A percentile compares a stretch with the other conserved stretches of the same genome.
Evolutionary conservation across 2,797 vertebrate species (phyloP).

Genomic region (Pogoniulus pusillus): DNA sequence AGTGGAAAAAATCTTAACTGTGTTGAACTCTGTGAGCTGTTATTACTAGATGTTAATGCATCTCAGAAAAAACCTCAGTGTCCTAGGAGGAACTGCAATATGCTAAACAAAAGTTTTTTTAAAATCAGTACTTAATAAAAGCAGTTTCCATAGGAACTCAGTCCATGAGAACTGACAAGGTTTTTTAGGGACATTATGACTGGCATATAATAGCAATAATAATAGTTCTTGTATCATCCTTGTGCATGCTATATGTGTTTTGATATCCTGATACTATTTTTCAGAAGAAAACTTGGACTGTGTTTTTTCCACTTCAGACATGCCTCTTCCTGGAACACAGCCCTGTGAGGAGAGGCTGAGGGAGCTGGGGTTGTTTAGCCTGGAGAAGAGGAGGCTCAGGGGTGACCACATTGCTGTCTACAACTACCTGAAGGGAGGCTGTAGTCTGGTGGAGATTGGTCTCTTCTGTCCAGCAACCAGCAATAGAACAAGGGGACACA

Average conservation of each 20-base stretch:
- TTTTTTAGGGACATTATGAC: constrained; percentile 46
- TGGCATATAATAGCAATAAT: constrained; percentile 41
- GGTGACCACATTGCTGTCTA: too few species aligned
- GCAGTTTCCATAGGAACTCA: constrained; percentile 25
- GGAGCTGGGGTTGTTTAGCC: too few species aligned
- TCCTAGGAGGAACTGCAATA: background rate
- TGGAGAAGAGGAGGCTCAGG: too few species aligned
- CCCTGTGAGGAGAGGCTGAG: too few species aligned
- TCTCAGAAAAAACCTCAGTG: background rate
- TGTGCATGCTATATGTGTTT: background rate
- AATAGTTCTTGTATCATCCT: background rate
- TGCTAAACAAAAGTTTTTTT: background rate
- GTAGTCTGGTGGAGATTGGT: too few species aligned
- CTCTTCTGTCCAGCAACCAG: too few species aligned
- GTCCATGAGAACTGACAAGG: constrained; percentile 23
- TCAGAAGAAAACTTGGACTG: background rate
- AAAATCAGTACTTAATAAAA: constrained; percentile 12
- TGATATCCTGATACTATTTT: constrained; percentile 26
- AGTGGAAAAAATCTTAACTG: background rate
- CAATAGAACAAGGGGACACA: too few species aligned
- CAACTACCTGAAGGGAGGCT: too few species aligned
- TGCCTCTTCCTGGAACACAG: too few species aligned
- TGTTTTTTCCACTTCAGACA: background rate
- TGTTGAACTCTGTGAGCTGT: background rate
- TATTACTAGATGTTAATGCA: constrained; percentile 6